phyloP scores from a whole-genome alignment of 2,797 vertebrate genomes.

The Jordanella pulchra region DNA sequence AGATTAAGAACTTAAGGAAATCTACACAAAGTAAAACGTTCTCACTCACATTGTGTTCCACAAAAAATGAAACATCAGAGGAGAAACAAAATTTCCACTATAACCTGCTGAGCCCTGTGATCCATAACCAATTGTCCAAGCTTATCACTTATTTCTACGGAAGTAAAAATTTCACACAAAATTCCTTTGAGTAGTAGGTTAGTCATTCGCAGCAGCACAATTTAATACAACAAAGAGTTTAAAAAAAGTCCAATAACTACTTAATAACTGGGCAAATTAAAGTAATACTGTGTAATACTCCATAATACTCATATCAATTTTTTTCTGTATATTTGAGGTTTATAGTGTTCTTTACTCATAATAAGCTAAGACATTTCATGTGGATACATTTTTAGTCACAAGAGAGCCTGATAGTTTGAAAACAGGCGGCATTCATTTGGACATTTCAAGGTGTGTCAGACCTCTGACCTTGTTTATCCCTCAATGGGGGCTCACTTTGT shows the following conservation, averaged over 20 bases:
- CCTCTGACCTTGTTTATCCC: conserved; percentile 53
- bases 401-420: conserved; percentile 33
- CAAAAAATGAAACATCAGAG: conserved; percentile 59
- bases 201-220: conserved; percentile 26
- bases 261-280: conserved; percentile 19
- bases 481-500: conserved; percentile 39
- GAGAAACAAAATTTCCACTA: conserved; percentile 35
- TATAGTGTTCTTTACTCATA: conserved; percentile 33
- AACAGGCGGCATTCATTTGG: conserved; percentile 68
- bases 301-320: conserved; percentile 23
- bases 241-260: not conserved
- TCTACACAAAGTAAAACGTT: too few relatives aligned
- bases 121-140: conserved; percentile 64
- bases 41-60: conserved; percentile 61
- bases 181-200: conserved; percentile 21
- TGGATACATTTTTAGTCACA: conserved; percentile 32
- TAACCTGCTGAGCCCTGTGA: conserved; percentile 59
- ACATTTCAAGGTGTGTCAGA: conserved; percentile 72
- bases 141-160: conserved; percentile 57
- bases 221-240: not conserved
- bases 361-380: conserved; percentile 61
- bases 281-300: not conserved
- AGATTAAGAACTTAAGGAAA: too few relatives aligned
- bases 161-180: conserved; percentile 35
- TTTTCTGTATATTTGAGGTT: conserved; percentile 20